A percentile compares a stretch with the other conserved stretches of the same genome.
These are phyloP conservation scores for Bacillus rossius DNA, from an alignment of 1,140 invertebrate genomes.

Conservation along the genomic window DNA sequence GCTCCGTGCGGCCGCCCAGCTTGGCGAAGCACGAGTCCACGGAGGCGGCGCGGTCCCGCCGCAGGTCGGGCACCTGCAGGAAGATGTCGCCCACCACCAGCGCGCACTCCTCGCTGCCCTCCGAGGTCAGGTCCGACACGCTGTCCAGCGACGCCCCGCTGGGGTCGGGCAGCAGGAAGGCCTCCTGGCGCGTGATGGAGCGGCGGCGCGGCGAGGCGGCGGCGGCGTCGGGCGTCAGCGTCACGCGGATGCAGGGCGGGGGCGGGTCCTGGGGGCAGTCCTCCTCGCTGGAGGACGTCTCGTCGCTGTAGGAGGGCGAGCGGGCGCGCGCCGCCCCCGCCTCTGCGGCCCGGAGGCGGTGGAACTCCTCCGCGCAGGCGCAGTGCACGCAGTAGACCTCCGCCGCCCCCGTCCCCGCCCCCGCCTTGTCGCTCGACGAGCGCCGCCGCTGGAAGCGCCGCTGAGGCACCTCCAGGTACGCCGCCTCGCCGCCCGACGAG, in stretches of 20 bases:
- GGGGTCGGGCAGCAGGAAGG: background rate
- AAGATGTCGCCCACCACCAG: slow-evolving; percentile 65
- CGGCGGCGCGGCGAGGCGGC: slow-evolving; percentile 34
- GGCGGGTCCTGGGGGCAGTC: slow-evolving; percentile 47
- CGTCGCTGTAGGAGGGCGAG: slow-evolving; percentile 41
- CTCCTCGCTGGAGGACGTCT: slow-evolving; percentile 32
- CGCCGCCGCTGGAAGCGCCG: slow-evolving; percentile 55
- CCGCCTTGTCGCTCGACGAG: slow-evolving; percentile 54
- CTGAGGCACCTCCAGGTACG: slow-evolving; percentile 59
- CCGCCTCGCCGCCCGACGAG: slow-evolving; percentile 58
- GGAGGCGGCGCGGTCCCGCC: slow-evolving; percentile 73
- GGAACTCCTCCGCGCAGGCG: slow-evolving; percentile 44
- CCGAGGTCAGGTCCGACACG: slow-evolving; percentile 50
- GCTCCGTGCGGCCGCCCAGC: slow-evolving; percentile 59
- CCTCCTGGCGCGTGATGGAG: slow-evolving; percentile 5
- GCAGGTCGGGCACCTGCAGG: slow-evolving; percentile 72
- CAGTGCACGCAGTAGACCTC: slow-evolving; percentile 62
- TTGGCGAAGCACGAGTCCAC: slow-evolving; percentile 77
- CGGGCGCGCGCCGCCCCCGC: slow-evolving; percentile 25
- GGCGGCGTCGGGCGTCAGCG: slow-evolving; percentile 51
- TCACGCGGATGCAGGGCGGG: slow-evolving; percentile 55
- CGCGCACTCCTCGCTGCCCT: slow-evolving; percentile 31
- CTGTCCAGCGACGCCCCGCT: slow-evolving; percentile 61
- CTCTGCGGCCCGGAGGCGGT: slow-evolving; percentile 31
- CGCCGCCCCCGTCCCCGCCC: slow-evolving; percentile 48